These are phyloP conservation scores for Nemopilema nomurai DNA, from an alignment of 30 jellyfish, hydroid and myxozoan genomes.

Conservation along the genomic window DNA sequence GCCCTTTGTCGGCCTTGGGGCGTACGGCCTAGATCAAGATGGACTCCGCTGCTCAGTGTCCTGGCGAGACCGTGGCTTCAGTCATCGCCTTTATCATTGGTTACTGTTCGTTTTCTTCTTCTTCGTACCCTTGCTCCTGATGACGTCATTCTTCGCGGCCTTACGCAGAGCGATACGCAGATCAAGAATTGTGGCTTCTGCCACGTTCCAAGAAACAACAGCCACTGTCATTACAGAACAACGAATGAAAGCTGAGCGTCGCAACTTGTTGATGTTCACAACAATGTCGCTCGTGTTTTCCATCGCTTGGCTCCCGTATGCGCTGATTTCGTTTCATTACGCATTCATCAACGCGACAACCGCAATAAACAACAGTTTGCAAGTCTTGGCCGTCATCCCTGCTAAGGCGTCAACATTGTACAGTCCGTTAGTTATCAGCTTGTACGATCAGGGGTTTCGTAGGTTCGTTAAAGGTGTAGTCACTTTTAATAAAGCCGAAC, in stretches of 20 bases:
- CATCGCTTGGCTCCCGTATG: constrained; percentile 70
- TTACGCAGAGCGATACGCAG: constrained; percentile 17
- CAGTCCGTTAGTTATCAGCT: constrained; percentile 38
- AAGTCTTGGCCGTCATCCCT: constrained; percentile 25
- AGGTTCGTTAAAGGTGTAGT: background rate
- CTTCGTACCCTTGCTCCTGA: constrained; percentile 25
- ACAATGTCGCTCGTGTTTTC: constrained; percentile 42
- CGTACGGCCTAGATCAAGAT: constrained; percentile 21
- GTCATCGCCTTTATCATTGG: constrained; percentile 14
- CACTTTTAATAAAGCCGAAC: background rate
- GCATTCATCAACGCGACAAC: constrained; percentile 12
- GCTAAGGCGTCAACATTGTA: constrained; percentile 62
- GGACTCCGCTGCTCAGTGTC: constrained; percentile 39
- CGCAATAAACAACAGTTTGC: background rate
- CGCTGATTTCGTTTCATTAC: constrained; percentile 13
- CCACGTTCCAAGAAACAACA: background rate
- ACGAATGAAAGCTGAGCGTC: constrained; percentile 57
- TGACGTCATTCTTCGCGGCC: constrained; percentile 5
- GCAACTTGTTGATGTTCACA: constrained; percentile 30
- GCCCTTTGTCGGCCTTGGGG: constrained; percentile 52
- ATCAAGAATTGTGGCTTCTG: background rate
- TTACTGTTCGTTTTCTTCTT: constrained; percentile 33
- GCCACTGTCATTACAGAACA: background rate
- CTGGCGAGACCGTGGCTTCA: constrained; percentile 23
- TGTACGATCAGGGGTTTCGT: constrained; percentile 25